Evolutionary conservation across 1,140 invertebrate genomes (phyloP).

Genomic region (Trachymyrmex cornetzi): DNA sequence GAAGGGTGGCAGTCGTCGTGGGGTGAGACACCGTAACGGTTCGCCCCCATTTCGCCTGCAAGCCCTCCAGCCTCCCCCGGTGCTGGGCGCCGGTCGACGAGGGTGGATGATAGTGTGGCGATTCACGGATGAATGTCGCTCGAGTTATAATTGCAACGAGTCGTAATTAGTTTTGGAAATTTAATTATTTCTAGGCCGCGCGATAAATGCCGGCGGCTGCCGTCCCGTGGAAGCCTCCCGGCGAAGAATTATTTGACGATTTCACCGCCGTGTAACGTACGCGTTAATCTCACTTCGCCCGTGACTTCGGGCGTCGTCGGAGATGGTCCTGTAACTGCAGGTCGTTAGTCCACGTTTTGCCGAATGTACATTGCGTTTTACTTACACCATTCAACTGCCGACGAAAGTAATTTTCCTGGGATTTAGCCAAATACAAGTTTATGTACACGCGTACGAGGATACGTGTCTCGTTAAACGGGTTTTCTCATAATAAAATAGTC

Average conservation of each 20-base stretch:
- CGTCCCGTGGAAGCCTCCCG: conserved; percentile 29
- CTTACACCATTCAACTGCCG: background rate
- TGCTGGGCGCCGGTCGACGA: background rate
- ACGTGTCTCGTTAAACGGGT: background rate
- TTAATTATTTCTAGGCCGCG: conserved; percentile 80
- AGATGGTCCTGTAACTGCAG: background rate
- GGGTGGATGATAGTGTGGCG: conserved; percentile 44
- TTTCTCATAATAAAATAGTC: background rate
- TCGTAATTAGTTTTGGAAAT: conserved; percentile 83
- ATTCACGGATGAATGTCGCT: conserved; percentile 74
- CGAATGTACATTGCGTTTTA: conserved; percentile 26
- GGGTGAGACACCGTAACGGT: conserved; percentile 32
- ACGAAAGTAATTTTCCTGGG: background rate
- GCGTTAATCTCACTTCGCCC: conserved; percentile 65
- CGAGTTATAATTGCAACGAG: conserved; percentile 81
- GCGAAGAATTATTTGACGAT: conserved; percentile 72
- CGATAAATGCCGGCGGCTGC: conserved; percentile 70
- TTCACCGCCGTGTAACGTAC: conserved; percentile 43
- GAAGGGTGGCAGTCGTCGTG: conserved; percentile 34
- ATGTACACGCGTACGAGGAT: background rate
- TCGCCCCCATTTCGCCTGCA: conserved; percentile 19
- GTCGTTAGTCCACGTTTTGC: conserved; percentile 1
- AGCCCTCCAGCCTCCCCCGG: background rate
- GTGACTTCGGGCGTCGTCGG: conserved; percentile 45
- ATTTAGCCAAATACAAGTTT: conserved; percentile 38